phyloP scores from a whole-genome alignment of 2,113 vertebrate species.

The Bubo scandiacus region DNA sequence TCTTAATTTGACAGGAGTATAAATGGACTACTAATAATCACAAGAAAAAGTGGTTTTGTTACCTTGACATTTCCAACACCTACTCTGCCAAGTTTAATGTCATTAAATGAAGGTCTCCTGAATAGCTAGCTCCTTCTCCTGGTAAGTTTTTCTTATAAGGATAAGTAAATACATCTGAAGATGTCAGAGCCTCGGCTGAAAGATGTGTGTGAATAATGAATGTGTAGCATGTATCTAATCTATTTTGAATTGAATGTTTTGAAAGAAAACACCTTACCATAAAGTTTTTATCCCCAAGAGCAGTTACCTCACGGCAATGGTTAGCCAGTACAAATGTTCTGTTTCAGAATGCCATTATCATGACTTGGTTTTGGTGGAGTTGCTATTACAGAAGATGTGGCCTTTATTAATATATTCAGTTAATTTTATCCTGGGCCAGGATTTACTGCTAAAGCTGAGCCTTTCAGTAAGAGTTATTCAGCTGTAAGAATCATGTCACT shows the following conservation, averaged over 20 bases:
- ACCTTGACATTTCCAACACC: background rate
- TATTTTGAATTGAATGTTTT: background rate
- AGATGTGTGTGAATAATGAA: background rate
- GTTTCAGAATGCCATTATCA: background rate
- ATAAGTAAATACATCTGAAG: background rate
- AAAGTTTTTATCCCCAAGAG: background rate
- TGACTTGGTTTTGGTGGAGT: background rate
- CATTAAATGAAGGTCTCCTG: background rate
- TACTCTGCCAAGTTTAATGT: background rate
- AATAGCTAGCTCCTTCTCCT: background rate
- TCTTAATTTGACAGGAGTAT: background rate
- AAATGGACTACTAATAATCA: background rate
- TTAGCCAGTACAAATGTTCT: background rate
- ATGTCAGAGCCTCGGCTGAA: background rate
- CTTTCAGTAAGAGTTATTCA: background rate
- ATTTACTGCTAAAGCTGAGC: background rate
- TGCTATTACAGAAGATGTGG: background rate
- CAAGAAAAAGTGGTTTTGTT: background rate
- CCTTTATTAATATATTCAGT: background rate
- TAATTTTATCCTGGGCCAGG: background rate
- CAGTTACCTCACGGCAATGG: background rate
- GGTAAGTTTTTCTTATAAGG: background rate
- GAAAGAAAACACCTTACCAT: background rate
- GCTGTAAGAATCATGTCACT: background rate
- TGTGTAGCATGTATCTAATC: background rate